Evolutionary conservation across 2,113 vertebrate genomes (phyloP), one percentile per base, ranked within the genome.

Genomic region (Nycticebus coucang): DNA sequence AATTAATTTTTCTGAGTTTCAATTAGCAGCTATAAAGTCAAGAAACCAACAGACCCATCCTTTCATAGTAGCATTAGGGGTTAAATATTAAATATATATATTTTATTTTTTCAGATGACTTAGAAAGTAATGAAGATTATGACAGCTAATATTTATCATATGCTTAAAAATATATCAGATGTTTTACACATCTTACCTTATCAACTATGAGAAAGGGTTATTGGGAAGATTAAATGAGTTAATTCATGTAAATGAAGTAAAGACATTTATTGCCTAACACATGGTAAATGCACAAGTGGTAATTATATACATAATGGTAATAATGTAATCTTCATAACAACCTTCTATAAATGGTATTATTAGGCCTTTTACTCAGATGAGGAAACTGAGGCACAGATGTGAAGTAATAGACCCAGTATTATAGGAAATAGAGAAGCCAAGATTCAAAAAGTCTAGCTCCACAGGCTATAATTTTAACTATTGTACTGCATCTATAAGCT

Each of bases 161-260:
- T 37, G 41, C 33, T 95, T 94, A 81, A 92, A 94, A 90, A 62
- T 89, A 12, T 75, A 75, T 84, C 10, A 24, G 26, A 84, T 77
- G 66, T 80, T 62, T 81, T 60, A 37, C 14, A 87, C 11, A 24
- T 91, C 66, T 35, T 89, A 87, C 37, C 74, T 95, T 88, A 75
- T 91, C 88, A 94, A 74, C 60, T 53, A 72, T n/a, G 41, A 80
- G 82, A 35, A 26, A 80, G 33, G n/a, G 45, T 64, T 94, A 77
- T 92, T 37, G 19, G 45, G 45, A 80, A 72, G 72, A 72, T 57
- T 80, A 72, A 79, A 66, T 18, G 69, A 71, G 14, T 62, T 87
- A 80, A 94, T 93, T 89, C 72, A 83, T 74, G 30, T 82, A 94
- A 96, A 89, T 41, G 19, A 91, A 69, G n/a, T 79, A 72, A 69